phyloP scores from a whole-genome alignment of 2,888 invertebrate genomes.

The Polyommatus iphigenia region DNA sequence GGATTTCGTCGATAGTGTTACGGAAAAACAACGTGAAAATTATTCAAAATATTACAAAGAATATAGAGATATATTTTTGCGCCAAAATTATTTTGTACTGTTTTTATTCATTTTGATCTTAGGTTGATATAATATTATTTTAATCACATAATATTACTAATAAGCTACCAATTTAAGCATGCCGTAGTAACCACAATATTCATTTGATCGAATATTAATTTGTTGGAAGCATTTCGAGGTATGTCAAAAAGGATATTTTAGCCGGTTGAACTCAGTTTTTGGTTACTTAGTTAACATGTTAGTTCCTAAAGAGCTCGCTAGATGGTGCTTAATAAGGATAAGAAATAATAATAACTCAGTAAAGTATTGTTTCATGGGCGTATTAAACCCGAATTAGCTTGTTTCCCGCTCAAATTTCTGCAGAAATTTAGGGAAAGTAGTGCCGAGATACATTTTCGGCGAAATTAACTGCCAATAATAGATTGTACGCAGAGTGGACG shows the following conservation, averaged over 20 bases:
- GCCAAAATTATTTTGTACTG: neutral
- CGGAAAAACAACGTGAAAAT: neutral
- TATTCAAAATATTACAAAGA: neutral
- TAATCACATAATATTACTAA: too few species aligned
- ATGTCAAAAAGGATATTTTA: too few species aligned
- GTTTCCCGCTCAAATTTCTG: slow-evolving; percentile 16
- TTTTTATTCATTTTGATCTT: too few species aligned
- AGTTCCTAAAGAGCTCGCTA: neutral
- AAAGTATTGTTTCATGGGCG: neutral
- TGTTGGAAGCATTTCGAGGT: too few species aligned
- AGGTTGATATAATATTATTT: too few species aligned
- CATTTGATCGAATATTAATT: too few species aligned
- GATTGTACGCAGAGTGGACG: neutral
- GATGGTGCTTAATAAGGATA: neutral
- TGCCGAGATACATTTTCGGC: neutral
- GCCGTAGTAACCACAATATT: too few species aligned
- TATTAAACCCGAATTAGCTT: slow-evolving; percentile 7
- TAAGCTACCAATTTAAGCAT: too few species aligned
- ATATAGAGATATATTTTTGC: neutral
- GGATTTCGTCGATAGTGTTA: neutral
- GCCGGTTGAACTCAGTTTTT: too few species aligned
- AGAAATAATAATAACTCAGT: too few species aligned
- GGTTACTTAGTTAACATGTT: neutral
- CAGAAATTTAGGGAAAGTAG: neutral
- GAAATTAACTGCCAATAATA: neutral